Evolutionary conservation across 1,140 invertebrate genomes (phyloP).

Genomic region (Drosophila pruinosa): DNA sequence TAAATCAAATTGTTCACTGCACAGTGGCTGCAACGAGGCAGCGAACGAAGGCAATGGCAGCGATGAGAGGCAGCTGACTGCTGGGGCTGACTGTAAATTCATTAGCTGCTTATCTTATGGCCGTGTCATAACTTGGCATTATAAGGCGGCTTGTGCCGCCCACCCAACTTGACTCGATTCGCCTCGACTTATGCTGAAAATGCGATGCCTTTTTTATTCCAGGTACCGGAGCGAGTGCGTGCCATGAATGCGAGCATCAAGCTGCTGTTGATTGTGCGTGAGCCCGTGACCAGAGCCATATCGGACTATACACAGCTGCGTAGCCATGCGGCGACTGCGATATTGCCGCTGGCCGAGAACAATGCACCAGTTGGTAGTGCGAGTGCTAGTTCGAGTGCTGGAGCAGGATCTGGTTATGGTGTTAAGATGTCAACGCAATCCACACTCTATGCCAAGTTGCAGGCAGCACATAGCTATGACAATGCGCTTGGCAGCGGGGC

Average conservation of each 20-base stretch:
- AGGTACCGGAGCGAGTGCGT: constrained; percentile 93
- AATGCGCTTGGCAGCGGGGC: constrained; percentile 68
- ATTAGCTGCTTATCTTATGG: constrained; percentile 52
- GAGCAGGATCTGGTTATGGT: constrained; percentile 26
- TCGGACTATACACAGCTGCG: constrained; percentile 97
- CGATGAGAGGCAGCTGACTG: not conserved
- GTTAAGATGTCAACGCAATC: constrained; percentile 51
- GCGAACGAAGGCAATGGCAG: not conserved
- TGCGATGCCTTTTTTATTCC: constrained; percentile 34
- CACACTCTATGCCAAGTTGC: constrained; percentile 67
- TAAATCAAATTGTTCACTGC: constrained; percentile 77
- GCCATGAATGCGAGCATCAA: constrained; percentile 97
- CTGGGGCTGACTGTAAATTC: constrained; percentile 47
- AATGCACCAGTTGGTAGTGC: constrained; percentile 1
- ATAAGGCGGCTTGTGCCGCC: not conserved
- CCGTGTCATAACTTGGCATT: constrained; percentile 18
- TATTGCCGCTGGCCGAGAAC: constrained; percentile 83
- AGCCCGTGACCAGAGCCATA: constrained; percentile 97
- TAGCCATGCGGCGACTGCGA: constrained; percentile 88
- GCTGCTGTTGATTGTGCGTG: constrained; percentile 96
- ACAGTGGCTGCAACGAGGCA: constrained; percentile 57
- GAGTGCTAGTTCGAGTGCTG: constrained; percentile 9
- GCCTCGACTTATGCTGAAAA: not conserved
- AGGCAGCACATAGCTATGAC: constrained; percentile 59
- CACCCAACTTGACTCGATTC: not conserved